Evolutionary conservation across 2,888 invertebrate genomes (phyloP).

Genomic region (Anthophora plumipes): DNA sequence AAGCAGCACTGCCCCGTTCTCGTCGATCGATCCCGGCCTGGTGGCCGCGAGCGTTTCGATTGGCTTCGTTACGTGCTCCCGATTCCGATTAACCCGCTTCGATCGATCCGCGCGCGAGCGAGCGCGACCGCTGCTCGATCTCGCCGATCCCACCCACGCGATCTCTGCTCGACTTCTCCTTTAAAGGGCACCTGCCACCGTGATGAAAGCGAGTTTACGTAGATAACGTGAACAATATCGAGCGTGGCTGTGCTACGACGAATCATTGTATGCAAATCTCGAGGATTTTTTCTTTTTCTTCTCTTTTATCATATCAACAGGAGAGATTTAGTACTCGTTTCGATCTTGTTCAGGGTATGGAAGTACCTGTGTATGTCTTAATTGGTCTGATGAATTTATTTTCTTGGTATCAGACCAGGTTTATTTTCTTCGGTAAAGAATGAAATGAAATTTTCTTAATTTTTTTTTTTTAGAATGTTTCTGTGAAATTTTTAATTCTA

Average conservation of each 20-base stretch:
- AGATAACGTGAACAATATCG: slow-evolving; percentile 38
- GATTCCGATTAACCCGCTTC: slow-evolving; percentile 67
- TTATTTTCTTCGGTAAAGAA: too few species aligned
- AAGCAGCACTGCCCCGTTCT: slow-evolving; percentile 26
- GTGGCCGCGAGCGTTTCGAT: slow-evolving; percentile 33
- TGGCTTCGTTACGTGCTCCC: slow-evolving; percentile 54
- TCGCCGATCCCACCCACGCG: slow-evolving; percentile 61
- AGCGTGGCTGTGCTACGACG: background rate
- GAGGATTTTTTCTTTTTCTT: background rate
- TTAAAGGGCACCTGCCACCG: slow-evolving; percentile 65
- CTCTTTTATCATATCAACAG: background rate
- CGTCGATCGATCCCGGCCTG: slow-evolving; percentile 16
- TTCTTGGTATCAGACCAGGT: too few species aligned
- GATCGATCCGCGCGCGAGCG: slow-evolving; percentile 49
- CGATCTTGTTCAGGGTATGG: background rate
- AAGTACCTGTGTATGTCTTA: background rate
- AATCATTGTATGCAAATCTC: slow-evolving; percentile 51
- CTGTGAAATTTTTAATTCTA: background rate
- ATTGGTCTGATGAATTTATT: background rate
- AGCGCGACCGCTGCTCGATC: slow-evolving; percentile 53
- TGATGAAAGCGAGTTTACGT: slow-evolving; percentile 65
- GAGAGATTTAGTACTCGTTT: slow-evolving; percentile 1
- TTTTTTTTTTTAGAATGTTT: too few species aligned
- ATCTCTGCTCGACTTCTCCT: slow-evolving; percentile 51
- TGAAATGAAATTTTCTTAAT: background rate